Base-by-base conservation (phyloP, 2,797 vertebrate species). In the Smutsia gigantea region DNA sequence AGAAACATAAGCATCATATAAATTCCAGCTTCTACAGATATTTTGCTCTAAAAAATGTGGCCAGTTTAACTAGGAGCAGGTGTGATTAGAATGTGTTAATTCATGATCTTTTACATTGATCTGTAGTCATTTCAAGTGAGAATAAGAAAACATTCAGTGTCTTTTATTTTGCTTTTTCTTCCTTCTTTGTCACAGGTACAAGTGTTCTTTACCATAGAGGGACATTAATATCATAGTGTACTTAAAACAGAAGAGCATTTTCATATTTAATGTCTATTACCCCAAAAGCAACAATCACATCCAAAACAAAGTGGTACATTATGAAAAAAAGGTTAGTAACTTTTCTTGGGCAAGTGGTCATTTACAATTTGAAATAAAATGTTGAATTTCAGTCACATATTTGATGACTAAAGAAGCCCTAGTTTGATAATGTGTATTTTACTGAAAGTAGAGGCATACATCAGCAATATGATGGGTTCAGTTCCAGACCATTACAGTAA, bases 291-390 rank as follows among this genome's bases (percentile, higher is more conserved):
- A 96, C 23, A 83, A 66, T 2, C 51, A 5, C 15, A 87, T 37
- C 34, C 59, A 87, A 95, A 96, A 79, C 34, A 88, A 93, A 95
- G 71, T 25, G n/a, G 27, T 34, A 75, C n/a, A 75, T 61, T 83
- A 75, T 66, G 29, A 72, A 94, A 93, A 93, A 88, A 4, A 77
- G 4, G n/a, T 87, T 75, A 86, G 31, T n/a, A 25, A 64, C 29
- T 79, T 93, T 84, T 74, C 55, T 59, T 92, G 39, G 31, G 23
- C 29, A 96, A 72, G 5, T 25, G 15, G 51, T 61, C 64, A 93
- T 90, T 92, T 84, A 49, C 2, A 9, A 90, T 88, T 81, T 93
- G 25, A 93, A 96, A 89, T 18, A 75, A 94, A 92, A 81, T 90
- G 29, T 19, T 96, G 31, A 90, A 72, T 74, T 89, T 79, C 66